Conservation (phyloP, 2,888 invertebrate species). For the Xestobium rufovillosum region DNA sequence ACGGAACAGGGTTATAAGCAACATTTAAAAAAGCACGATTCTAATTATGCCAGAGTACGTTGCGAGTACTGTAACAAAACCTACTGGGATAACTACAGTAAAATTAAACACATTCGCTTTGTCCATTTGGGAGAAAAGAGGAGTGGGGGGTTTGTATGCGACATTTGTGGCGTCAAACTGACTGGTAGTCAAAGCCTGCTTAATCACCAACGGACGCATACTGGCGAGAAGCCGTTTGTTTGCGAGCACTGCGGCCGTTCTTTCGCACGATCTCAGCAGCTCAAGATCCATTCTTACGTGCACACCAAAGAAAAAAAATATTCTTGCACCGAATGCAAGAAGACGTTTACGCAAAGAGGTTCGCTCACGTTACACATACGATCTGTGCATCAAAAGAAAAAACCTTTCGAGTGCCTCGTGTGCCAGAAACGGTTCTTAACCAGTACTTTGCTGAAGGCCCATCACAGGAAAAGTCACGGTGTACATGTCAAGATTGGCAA, state of each 20-base stretch:
- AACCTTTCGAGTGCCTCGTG: slow-evolving; percentile 40
- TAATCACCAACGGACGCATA: slow-evolving; percentile 33
- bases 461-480: slow-evolving; percentile 1
- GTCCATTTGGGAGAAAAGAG: no score
- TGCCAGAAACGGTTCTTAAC: slow-evolving; percentile 35
- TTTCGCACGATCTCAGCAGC: slow-evolving; percentile 28
- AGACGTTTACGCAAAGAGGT: slow-evolving; percentile 28
- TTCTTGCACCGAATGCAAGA: slow-evolving; percentile 25
- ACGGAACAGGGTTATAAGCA: no score
- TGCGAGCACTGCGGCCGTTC: slow-evolving; percentile 46
- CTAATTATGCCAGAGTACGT: slow-evolving; percentile 25
- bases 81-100: background rate
- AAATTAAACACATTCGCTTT: no score
- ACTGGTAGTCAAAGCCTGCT: background rate
- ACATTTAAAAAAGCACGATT: slow-evolving; percentile 1
- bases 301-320: slow-evolving; percentile 20
- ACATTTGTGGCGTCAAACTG: background rate
- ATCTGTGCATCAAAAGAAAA: slow-evolving; percentile 44
- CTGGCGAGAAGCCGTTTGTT: slow-evolving; percentile 42
- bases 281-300: slow-evolving; percentile 11
- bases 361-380: slow-evolving; percentile 44
- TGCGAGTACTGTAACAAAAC: background rate
- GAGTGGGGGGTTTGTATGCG: background rate
- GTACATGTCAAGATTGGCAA: no score
- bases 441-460: background rate